Evolutionary conservation across 2,797 vertebrate genomes (phyloP).

Genomic region (Picus viridis): DNA sequence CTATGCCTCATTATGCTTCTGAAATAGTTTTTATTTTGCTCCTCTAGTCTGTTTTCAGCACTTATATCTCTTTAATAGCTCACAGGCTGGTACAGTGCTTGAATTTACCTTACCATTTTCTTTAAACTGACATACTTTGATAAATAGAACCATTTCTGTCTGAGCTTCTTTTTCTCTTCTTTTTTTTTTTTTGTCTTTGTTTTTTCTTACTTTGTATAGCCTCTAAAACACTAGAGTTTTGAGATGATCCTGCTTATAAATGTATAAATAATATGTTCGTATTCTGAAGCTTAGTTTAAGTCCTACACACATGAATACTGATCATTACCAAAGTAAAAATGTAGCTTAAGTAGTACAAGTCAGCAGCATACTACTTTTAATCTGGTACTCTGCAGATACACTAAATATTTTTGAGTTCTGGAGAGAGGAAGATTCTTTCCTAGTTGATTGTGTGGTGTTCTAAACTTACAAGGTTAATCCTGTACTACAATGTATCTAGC

Average conservation of each 20-base stretch:
- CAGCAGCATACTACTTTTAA: neutral
- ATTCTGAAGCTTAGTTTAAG: neutral
- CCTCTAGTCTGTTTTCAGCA: neutral
- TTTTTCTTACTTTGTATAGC: neutral
- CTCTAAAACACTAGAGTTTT: neutral
- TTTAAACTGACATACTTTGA: neutral
- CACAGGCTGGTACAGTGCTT: neutral
- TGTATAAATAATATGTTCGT: neutral
- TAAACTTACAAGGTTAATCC: neutral
- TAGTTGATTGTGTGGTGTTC: neutral
- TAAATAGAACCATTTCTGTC: neutral
- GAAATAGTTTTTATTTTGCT: neutral
- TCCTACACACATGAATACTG: neutral
- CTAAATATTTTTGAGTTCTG: neutral
- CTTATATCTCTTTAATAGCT: neutral
- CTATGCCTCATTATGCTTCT: neutral
- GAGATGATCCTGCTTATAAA: neutral
- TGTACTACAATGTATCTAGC: neutral
- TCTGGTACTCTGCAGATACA: neutral
- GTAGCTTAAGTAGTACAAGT: neutral
- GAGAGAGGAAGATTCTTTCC: neutral
- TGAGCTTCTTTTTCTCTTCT: neutral
- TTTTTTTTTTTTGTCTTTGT: neutral
- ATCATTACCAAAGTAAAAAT: neutral
- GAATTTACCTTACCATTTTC: neutral